Percentiles rank a stretch among this genome's conserved stretches.
These are phyloP conservation scores for Anolis sagrei DNA, from an alignment of 2,113 vertebrate species.

Conservation along the genomic window DNA sequence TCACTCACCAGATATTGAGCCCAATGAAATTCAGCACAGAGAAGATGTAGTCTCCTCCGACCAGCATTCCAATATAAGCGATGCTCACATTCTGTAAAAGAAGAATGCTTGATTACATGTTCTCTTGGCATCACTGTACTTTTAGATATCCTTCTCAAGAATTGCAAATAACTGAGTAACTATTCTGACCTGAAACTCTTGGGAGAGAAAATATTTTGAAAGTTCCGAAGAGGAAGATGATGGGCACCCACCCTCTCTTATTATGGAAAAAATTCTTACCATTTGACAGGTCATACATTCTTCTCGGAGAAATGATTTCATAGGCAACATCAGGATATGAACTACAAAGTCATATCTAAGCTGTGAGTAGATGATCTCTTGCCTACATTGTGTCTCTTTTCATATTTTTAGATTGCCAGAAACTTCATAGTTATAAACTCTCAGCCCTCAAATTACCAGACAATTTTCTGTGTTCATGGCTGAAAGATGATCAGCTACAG, in stretches of 20 bases:
- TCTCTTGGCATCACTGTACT: neutral
- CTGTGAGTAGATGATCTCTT: neutral
- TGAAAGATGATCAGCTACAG: neutral
- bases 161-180: neutral
- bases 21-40: constrained; percentile 90
- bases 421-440: neutral
- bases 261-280: neutral
- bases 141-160: neutral
- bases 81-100: constrained; percentile 87
- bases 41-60: constrained; percentile 93
- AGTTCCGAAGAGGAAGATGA: neutral
- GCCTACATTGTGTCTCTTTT: neutral
- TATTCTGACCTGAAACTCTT: neutral
- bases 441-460: neutral
- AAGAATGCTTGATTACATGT: constrained; percentile 2
- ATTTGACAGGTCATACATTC: neutral
- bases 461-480: neutral
- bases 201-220: neutral
- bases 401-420: neutral
- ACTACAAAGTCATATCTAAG: neutral
- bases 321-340: neutral
- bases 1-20: constrained; percentile 92
- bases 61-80: constrained; percentile 89
- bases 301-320: neutral
- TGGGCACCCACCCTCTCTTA: neutral